Evolutionary conservation across 2,888 invertebrate genomes (phyloP), one percentile per base, ranked within the genome.

Genomic region (Eristalinus sepulchralis): DNA sequence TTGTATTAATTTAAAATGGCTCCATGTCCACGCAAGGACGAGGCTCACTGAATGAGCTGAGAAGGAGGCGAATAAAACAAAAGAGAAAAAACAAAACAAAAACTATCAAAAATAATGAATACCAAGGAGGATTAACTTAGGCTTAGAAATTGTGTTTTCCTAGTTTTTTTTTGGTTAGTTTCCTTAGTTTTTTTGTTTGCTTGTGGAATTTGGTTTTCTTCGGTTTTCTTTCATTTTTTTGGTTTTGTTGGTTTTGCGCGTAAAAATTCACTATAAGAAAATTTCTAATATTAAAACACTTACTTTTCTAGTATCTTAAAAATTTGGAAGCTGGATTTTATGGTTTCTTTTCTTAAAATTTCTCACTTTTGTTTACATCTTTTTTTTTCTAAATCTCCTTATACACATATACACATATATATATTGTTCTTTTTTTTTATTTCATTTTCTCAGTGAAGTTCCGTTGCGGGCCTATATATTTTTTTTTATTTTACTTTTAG

Each of bases 221-320:
- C 36, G 13, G 59, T 77, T 67, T 71, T n/a, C n/a, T 20, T 57
- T 57, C 60, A 34, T 13, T 64, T 81, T 75, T 75, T 55, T 78
- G 70, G 67, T 82, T 76, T 63, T 83, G 9, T 84, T 39, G 39
- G 39, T 81, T 82, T 88, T 88, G 84, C 84, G 77, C 87, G 79
- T 87, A 88, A 87, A 88, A 87, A 88, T 88, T 79, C 71, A 86
- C 83, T 88, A 88, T 83, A 68, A 85, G 85, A 88, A 85, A 81
- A 89, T 86, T 73, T 85, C 88, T 89, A 88, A 88, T 88, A 72
- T 86, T 88, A 88, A 89, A 82, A 89, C 89, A 89, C 89, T 89
- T 89, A 89, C 76, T 73, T 88, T 57, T 67, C 89, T 89, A 89
- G 76, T 88, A 89, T 89, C 89, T 89, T 89, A 89, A 89, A 89